A percentile compares a stretch with the other conserved stretches of the same genome.
Conservation (phyloP, 2,113 vertebrate species). For the Pitta sordida region DNA sequence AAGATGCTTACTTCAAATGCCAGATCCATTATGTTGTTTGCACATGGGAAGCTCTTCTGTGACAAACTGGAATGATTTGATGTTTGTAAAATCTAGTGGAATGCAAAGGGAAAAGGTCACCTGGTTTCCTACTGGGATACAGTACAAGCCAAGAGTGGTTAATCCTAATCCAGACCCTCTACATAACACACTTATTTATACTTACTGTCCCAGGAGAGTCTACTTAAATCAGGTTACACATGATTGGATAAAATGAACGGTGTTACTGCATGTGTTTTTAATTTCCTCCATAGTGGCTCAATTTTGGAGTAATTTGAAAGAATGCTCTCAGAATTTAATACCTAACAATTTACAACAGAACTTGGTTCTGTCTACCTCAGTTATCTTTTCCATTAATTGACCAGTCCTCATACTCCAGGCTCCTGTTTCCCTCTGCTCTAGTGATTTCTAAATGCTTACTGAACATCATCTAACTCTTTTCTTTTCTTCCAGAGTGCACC, state of each 20-base stretch:
- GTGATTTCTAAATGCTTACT: neutral
- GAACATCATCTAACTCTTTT: neutral
- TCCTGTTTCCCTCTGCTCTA: neutral
- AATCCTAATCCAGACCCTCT: neutral
- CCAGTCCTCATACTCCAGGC: neutral
- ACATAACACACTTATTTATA: conserved; percentile 16
- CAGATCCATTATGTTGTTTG: neutral
- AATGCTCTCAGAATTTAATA: neutral
- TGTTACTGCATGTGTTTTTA: neutral
- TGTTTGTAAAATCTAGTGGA: neutral
- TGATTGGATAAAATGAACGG: neutral
- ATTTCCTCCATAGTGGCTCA: neutral
- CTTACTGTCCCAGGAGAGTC: neutral
- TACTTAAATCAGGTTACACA: neutral
- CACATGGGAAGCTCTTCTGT: neutral
- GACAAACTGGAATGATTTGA: neutral
- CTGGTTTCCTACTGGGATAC: neutral
- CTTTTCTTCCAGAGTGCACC: neutral
- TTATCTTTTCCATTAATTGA: neutral
- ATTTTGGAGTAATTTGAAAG: neutral
- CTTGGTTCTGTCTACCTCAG: neutral
- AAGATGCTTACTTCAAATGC: neutral
- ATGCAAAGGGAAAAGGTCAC: neutral
- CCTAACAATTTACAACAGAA: neutral
- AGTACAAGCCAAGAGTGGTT: neutral